Evolutionary conservation across 2,113 vertebrate species (phyloP).

Genomic region (Phoenicopterus ruber): DNA sequence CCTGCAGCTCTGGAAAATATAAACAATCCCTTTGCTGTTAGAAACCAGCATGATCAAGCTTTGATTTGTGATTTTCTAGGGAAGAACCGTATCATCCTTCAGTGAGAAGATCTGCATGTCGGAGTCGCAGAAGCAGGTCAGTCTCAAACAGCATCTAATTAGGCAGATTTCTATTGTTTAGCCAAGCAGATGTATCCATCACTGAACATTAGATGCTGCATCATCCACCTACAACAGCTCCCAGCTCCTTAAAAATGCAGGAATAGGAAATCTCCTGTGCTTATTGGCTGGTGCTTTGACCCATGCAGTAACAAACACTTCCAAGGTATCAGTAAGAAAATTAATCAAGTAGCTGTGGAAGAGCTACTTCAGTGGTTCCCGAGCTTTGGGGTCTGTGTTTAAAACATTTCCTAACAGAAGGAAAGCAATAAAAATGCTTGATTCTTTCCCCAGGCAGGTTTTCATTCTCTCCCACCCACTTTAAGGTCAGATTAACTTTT

Average conservation of each 20-base stretch:
- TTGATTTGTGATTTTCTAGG: conserved; percentile 47
- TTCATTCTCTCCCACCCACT: background rate
- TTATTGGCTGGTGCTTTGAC: background rate
- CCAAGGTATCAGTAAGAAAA: background rate
- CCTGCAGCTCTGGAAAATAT: conserved; percentile 30
- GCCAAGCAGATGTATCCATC: conserved; percentile 26
- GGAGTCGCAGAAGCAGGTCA: conserved; percentile 22
- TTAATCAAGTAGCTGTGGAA: background rate
- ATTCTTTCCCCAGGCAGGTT: background rate
- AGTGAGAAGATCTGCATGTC: background rate
- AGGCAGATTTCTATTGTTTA: conserved; percentile 42
- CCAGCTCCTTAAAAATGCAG: background rate
- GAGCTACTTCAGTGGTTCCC: background rate
- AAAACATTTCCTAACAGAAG: background rate
- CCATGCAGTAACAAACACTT: background rate
- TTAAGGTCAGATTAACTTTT: background rate
- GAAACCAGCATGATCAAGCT: conserved; percentile 8
- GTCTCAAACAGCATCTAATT: conserved; percentile 27
- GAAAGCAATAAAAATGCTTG: background rate
- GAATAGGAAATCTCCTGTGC: background rate
- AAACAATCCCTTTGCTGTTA: conserved; percentile 16
- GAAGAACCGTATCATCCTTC: background rate
- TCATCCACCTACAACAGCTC: background rate
- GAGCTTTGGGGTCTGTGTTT: background rate
- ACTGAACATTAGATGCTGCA: background rate